phyloP scores from a whole-genome alignment of 35 echinoderm and acorn worm species.

The Patiria miniata region DNA sequence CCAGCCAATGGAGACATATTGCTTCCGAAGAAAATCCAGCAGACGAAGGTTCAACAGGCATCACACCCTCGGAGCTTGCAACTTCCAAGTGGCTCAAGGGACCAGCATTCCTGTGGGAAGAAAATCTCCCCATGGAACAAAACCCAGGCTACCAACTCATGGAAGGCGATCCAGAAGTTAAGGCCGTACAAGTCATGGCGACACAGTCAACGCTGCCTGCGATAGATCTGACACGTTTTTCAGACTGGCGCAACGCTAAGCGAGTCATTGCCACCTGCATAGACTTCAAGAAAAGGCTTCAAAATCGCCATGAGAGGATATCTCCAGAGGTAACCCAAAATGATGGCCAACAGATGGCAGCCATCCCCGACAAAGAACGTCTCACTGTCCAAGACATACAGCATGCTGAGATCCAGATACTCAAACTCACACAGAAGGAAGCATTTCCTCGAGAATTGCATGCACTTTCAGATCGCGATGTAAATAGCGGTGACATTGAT shows the following conservation, averaged over 20 bases:
- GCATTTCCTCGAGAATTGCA: no score
- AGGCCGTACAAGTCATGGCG: not conserved
- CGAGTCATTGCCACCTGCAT: conserved; percentile 41
- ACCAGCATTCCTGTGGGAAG: conserved; percentile 46
- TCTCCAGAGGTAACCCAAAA: no score
- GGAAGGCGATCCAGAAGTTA: conserved; percentile 49
- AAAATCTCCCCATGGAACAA: not conserved
- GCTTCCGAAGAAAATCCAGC: conserved; percentile 59
- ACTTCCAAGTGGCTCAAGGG: conserved; percentile 41
- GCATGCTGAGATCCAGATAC: conserved; percentile 28
- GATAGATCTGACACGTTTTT: conserved; percentile 36
- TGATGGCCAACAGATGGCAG: not conserved
- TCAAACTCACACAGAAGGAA: conserved; percentile 21
- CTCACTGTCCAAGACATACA: not conserved
- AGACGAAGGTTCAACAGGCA: conserved; percentile 63
- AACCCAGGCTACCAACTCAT: not conserved
- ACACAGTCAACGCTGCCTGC: not conserved
- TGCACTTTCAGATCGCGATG: not conserved
- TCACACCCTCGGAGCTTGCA: conserved; percentile 26
- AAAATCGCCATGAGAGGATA: not conserved
- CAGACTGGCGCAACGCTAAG: conserved; percentile 35
- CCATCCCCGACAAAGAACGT: not conserved
- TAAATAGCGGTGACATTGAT: not conserved
- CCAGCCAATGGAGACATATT: conserved; percentile 56
- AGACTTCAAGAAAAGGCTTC: conserved; percentile 19